Conservation (phyloP, 2,113 vertebrate species). For the Chloropsis cyanopogon region DNA sequence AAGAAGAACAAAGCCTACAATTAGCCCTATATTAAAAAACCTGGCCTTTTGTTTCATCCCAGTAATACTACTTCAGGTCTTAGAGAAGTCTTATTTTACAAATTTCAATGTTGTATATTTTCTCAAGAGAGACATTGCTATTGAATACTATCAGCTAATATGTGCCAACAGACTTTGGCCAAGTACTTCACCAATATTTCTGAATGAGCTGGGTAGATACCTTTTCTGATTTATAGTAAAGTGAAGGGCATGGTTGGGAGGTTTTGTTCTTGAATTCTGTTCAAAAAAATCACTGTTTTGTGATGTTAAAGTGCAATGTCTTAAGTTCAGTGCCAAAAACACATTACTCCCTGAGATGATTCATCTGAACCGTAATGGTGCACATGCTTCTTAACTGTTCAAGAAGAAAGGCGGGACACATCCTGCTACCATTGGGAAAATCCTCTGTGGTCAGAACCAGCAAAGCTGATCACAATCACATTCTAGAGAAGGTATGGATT, state of each 20-base stretch:
- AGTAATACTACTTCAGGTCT: not conserved
- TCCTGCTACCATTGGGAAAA: not conserved
- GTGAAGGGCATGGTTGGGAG: not conserved
- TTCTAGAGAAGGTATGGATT: not conserved
- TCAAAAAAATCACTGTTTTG: not conserved
- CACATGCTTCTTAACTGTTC: not conserved
- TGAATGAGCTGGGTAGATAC: not conserved
- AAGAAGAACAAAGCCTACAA: not conserved
- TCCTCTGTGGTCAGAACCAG: not conserved
- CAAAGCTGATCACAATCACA: not conserved
- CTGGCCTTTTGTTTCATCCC: not conserved
- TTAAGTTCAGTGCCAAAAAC: slow-evolving; percentile 6
- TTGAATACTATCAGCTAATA: not conserved
- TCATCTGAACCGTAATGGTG: not conserved
- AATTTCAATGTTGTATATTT: not conserved
- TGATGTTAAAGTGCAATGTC: not conserved
- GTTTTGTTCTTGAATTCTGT: not conserved
- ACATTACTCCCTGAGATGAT: not conserved
- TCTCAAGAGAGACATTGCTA: not conserved
- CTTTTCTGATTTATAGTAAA: slow-evolving; percentile 1
- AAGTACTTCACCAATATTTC: slow-evolving; percentile 1
- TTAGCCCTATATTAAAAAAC: not conserved
- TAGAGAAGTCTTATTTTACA: not conserved
- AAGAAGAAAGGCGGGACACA: not conserved
- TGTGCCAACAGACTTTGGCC: not conserved